phyloP scores from a whole-genome alignment of 53 echinoderm and acorn worm species.

The Crossaster papposus region DNA sequence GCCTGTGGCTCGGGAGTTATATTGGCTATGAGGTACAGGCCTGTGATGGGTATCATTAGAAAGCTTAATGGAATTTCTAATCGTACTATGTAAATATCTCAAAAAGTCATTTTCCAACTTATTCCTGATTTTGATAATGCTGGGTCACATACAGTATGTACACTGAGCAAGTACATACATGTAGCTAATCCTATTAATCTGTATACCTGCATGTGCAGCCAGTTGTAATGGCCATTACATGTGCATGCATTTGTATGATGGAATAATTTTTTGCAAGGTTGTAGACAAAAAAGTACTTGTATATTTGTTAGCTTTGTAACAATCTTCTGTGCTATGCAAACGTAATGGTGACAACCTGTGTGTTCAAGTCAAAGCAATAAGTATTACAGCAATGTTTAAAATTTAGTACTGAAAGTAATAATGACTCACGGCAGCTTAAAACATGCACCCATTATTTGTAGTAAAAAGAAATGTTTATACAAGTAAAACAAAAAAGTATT shows the following conservation, averaged over 20 bases:
- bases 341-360: constrained; percentile 27
- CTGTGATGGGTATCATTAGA: too few relatives aligned
- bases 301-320: constrained; percentile 6
- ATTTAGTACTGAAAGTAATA: constrained; percentile 10
- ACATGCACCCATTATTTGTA: constrained; percentile 31
- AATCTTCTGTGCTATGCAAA: constrained; percentile 36
- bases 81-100: too few relatives aligned
- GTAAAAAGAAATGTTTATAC: not conserved
- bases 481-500: not conserved
- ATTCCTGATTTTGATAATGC: too few relatives aligned
- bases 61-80: too few relatives aligned
- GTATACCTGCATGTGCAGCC: too few relatives aligned
- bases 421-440: constrained; percentile 28
- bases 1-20: too few relatives aligned
- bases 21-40: too few relatives aligned
- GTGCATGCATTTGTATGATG: not conserved
- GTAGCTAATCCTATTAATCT: too few relatives aligned
- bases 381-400: constrained; percentile 3
- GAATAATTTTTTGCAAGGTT: not conserved
- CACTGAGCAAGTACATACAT: too few relatives aligned
- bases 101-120: too few relatives aligned
- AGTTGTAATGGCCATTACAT: too few relatives aligned
- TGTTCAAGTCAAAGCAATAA: constrained; percentile 44
- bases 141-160: too few relatives aligned
- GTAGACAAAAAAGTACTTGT: not conserved